A percentile compares a stretch with the other conserved stretches of the same genome.
Conservation (phyloP, 2,113 vertebrate genomes). For the Natator depressus region DNA sequence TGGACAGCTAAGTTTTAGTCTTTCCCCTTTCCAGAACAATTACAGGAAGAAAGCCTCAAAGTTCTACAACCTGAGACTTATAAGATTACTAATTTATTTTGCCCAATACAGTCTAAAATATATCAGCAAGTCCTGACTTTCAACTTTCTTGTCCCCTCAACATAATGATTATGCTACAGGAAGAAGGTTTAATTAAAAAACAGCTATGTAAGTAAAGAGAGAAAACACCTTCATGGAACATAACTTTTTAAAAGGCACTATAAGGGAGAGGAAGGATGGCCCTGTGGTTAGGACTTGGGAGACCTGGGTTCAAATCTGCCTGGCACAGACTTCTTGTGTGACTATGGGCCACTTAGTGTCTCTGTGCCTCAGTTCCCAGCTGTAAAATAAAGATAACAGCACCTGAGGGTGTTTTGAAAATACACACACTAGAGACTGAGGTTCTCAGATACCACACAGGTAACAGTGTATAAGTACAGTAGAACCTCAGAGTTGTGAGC, state of each 20-base stretch:
- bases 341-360: neutral
- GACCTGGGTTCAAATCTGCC: neutral
- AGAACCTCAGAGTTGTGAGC: too few species aligned
- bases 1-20: neutral
- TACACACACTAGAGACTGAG: neutral
- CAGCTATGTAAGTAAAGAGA: neutral
- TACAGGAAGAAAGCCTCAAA: neutral
- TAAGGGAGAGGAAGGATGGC: neutral
- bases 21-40: neutral
- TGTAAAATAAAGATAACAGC: neutral
- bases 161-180: fast-evolving
- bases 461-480: too few species aligned
- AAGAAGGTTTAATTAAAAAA: neutral
- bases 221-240: neutral
- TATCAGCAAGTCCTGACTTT: neutral
- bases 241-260: neutral
- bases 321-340: fast-evolving
- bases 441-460: neutral
- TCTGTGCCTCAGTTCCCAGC: neutral
- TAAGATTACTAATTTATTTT: neutral
- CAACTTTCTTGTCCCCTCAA: neutral
- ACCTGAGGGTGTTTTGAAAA: neutral
- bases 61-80: neutral
- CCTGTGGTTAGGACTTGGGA: neutral
- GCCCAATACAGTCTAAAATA: neutral